Evolutionary conservation across 2,888 invertebrate species (phyloP), one percentile per base, ranked within the genome.

Genomic region (Congeria kusceri): DNA sequence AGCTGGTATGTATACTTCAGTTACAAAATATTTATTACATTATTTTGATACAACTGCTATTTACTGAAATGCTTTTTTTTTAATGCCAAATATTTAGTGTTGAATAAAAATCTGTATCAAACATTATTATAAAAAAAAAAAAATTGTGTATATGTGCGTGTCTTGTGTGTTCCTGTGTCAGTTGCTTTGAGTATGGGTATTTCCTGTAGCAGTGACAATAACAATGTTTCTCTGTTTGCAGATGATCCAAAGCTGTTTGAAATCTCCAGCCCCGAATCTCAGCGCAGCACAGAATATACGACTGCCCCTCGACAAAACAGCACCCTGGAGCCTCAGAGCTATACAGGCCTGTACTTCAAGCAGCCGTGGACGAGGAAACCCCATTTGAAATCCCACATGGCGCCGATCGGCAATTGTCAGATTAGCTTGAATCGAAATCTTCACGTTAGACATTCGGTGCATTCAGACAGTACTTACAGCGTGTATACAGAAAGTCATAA

Each of bases 171-270:
- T 44, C 18, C 46, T 4, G 20, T 53, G 25, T 2, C 53, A 53
- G 39, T 15, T 53, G 20, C 1, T 23, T 53, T 3, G 1, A 18
- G 53, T 53, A 11, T 53, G 53, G 18, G 18, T 13, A 13, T 44
- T 44, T 44, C 53, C 13, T 53, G 9, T 53, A 9, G 20, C 25
- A 53, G 1, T 53, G 20, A n/a, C 13, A 53, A 25, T 23, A 39
- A 39, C 39, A 9, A 15, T 39, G 39, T 39, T 39, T 23, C 63
- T 67, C 61, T 64, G 66, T 67, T 82, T 85, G 57, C 82, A 87
- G 87, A 87, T 79, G 87, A 87, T 63, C 83, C 87, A 47, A 84
- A 84, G 58, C 63, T 80, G 23, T 87, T 87, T 63, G 87, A 86
- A 25, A 63, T 86, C 15, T 80, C 83, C 53, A 83, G 77, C 66